Conservation (phyloP, 2,888 invertebrate genomes). For the Limnephilus rhombicus region DNA sequence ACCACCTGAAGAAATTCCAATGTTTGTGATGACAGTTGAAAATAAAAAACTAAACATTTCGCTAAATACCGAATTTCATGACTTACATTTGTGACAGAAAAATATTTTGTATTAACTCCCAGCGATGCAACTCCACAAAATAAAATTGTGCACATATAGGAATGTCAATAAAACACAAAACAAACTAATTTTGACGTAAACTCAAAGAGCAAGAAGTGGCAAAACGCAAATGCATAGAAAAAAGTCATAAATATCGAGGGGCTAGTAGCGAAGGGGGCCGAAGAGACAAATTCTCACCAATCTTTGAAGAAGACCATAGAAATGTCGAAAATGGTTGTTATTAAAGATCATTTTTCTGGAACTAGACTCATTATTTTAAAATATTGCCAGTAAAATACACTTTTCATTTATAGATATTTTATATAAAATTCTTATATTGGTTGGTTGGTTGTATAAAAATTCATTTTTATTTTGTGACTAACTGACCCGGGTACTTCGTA, state of each 20-base stretch:
- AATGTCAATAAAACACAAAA: conserved; percentile 59
- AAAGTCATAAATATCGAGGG: conserved; percentile 2
- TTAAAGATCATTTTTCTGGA: background rate
- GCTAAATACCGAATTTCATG: background rate
- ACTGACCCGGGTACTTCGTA: too few species aligned
- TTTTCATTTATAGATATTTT: background rate
- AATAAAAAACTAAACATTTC: background rate
- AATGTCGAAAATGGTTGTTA: background rate
- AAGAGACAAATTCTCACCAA: background rate
- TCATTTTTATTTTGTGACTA: too few species aligned
- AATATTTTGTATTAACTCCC: conserved; percentile 24
- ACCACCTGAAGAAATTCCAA: conserved; percentile 58
- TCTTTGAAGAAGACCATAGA: background rate
- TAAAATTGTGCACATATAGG: conserved; percentile 16
- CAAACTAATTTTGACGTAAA: conserved; percentile 64
- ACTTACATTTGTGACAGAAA: conserved; percentile 26
- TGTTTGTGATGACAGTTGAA: conserved; percentile 57
- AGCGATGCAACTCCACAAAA: conserved; percentile 32
- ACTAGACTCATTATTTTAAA: background rate
- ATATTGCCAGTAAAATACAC: background rate
- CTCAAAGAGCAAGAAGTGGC: conserved; percentile 61
- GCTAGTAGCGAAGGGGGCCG: background rate
- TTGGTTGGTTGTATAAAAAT: too few species aligned
- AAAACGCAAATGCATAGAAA: conserved; percentile 53
- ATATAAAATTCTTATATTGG: too few species aligned